A percentile compares a stretch with the other conserved stretches of the same genome.
These are phyloP conservation scores for Microtus pennsylvanicus DNA, from an alignment of 2,113 vertebrate species.

Conservation along the genomic window DNA sequence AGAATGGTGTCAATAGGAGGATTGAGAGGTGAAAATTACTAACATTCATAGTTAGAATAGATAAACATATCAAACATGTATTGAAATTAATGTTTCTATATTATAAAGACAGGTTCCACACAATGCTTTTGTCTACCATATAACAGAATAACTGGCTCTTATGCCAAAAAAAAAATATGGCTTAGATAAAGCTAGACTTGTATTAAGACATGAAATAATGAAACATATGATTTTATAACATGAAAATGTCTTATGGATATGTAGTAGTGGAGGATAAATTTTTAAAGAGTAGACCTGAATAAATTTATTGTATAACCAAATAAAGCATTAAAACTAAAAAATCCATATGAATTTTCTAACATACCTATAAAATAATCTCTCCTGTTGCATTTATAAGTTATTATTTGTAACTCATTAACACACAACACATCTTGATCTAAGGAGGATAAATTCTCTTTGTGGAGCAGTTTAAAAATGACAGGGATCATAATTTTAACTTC, in stretches of 20 bases:
- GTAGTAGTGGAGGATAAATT: not conserved
- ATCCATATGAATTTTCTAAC: not conserved
- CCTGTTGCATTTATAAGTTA: not conserved
- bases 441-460: not conserved
- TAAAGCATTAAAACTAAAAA: not conserved
- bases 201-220: not conserved
- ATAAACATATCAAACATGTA: not conserved
- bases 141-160: not conserved
- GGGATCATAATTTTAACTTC: not conserved
- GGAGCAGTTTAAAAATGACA: slow-evolving; percentile 50
- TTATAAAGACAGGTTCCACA: not conserved
- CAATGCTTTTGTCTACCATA: not conserved
- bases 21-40: not conserved
- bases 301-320: slow-evolving; percentile 18
- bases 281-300: not conserved
- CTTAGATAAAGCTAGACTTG: not conserved
- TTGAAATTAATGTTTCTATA: not conserved
- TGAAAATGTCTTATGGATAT: not conserved
- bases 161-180: not conserved
- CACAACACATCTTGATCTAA: not conserved
- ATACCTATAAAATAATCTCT: not conserved
- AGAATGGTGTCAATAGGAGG: not conserved
- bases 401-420: slow-evolving; percentile 30
- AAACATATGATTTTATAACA: not conserved
- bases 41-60: not conserved